phyloP scores from a whole-genome alignment of 2,888 invertebrate genomes.

The Volucella inanis region DNA sequence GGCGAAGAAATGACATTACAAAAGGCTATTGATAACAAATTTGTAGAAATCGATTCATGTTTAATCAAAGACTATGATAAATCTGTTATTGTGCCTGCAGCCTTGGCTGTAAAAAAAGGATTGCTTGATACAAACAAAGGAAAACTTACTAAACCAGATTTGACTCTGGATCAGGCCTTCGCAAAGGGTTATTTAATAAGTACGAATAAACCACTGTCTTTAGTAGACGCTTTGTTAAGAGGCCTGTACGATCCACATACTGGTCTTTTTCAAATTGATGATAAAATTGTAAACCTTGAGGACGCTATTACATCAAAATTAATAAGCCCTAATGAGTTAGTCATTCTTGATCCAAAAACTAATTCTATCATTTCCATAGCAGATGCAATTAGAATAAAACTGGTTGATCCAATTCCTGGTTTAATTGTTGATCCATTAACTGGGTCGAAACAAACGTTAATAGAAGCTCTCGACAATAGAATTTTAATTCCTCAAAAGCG shows the following conservation, averaged over 20 bases:
- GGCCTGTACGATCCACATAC: slow-evolving; percentile 90
- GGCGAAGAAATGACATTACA: slow-evolving; percentile 89
- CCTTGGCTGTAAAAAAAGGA: slow-evolving; percentile 88
- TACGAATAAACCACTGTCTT: slow-evolving; percentile 90
- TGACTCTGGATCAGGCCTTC: slow-evolving; percentile 90
- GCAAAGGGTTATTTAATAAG: slow-evolving; percentile 92
- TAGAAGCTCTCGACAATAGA: slow-evolving; percentile 92
- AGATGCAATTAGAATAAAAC: slow-evolving; percentile 90
- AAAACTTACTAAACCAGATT: slow-evolving; percentile 87
- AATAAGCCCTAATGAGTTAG: slow-evolving; percentile 90
- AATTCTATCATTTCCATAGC: slow-evolving; percentile 91
- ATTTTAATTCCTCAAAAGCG: slow-evolving; percentile 91
- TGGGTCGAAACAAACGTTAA: slow-evolving; percentile 89
- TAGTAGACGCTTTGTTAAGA: slow-evolving; percentile 92
- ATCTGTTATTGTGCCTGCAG: slow-evolving; percentile 87
- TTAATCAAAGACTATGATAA: slow-evolving; percentile 89
- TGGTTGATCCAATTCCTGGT: slow-evolving; percentile 92
- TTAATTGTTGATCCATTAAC: slow-evolving; percentile 89
- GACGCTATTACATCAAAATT: slow-evolving; percentile 89
- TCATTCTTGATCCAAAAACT: slow-evolving; percentile 91
- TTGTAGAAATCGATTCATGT: slow-evolving; percentile 89
- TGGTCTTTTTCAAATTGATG: slow-evolving; percentile 88
- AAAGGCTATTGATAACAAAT: slow-evolving; percentile 88
- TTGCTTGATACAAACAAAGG: slow-evolving; percentile 89
- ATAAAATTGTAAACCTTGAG: slow-evolving; percentile 87